A percentile compares a stretch with the other conserved stretches of the same genome.
Conservation (phyloP, 2,113 vertebrate species). For the Prunella himalayana region DNA sequence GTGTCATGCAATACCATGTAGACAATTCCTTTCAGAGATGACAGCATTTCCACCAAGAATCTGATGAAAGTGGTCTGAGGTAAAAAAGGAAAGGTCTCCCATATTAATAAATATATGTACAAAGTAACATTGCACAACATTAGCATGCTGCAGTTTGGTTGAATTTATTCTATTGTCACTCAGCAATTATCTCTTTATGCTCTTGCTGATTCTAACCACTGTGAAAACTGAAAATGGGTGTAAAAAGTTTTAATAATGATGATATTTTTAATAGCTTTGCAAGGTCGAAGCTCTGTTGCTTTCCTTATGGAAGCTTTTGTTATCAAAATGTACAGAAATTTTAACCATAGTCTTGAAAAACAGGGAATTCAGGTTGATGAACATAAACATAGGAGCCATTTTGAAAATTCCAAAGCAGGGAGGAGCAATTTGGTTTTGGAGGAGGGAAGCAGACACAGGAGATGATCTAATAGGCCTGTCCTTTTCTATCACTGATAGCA, state of each 20-base stretch:
- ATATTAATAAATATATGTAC: slow-evolving; percentile 29
- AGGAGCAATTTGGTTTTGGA: background rate
- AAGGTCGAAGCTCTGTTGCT: background rate
- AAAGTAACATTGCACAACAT: background rate
- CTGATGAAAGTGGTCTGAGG: slow-evolving; percentile 44
- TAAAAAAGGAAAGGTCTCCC: slow-evolving; percentile 29
- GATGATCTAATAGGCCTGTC: background rate
- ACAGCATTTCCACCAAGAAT: slow-evolving; percentile 50
- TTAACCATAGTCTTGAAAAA: background rate
- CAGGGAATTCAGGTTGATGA: background rate
- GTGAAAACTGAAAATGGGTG: background rate
- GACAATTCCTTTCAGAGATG: slow-evolving; percentile 42
- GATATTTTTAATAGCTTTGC: background rate
- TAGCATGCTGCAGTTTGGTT: background rate
- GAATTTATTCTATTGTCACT: slow-evolving; percentile 5
- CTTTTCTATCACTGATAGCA: background rate
- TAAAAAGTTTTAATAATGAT: background rate
- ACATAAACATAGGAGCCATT: background rate
- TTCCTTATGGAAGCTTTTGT: background rate
- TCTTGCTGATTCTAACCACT: slow-evolving; percentile 4
- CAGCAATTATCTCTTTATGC: slow-evolving; percentile 15
- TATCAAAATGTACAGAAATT: background rate
- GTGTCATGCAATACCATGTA: slow-evolving; percentile 44
- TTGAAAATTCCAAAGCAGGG: background rate
- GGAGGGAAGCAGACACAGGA: background rate